These are phyloP conservation scores for Habrosyne pyritoides DNA, from an alignment of 2,888 invertebrate species.

Conservation along the genomic window DNA sequence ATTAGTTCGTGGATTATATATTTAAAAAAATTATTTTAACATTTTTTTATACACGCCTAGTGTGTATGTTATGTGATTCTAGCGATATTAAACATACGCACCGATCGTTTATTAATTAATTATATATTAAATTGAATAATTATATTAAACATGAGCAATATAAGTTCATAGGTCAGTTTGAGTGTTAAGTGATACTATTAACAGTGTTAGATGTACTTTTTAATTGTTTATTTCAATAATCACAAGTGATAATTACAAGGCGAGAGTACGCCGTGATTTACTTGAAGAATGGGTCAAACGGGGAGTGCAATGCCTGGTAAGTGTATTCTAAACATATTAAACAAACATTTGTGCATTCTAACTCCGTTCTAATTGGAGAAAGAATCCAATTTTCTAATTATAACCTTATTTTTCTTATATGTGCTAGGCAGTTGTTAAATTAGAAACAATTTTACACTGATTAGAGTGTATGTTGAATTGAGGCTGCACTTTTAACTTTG, in stretches of 20 bases:
- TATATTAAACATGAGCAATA: constrained; percentile 52
- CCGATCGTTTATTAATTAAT: constrained; percentile 15
- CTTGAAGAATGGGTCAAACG: constrained; percentile 66
- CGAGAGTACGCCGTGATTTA: constrained; percentile 23
- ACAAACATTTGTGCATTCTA: constrained; percentile 31
- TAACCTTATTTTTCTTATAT: constrained; percentile 28
- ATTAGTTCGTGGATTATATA: constrained; percentile 37
- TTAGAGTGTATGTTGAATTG: neutral
- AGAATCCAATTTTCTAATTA: constrained; percentile 31
- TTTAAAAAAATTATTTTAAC: constrained; percentile 15
- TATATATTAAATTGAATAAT: constrained; percentile 36
- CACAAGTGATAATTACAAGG: constrained; percentile 32
- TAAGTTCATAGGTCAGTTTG: constrained; percentile 64
- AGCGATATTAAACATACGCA: constrained; percentile 23
- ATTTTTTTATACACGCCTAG: constrained; percentile 21
- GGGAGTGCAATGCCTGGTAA: constrained; percentile 76
- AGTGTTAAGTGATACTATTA: constrained; percentile 43
- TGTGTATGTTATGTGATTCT: constrained; percentile 29
- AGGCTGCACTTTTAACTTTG: too few relatives aligned
- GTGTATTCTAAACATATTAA: constrained; percentile 42
- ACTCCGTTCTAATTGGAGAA: constrained; percentile 52
- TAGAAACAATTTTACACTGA: too few relatives aligned
- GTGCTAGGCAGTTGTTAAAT: neutral
- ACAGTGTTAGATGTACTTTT: constrained; percentile 44
- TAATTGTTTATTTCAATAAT: constrained; percentile 31